A percentile compares a stretch with the other conserved stretches of the same genome.
These are phyloP conservation scores for Caenorhabditis angaria DNA, from an alignment of 2,888 invertebrate genomes.

Conservation along the genomic window DNA sequence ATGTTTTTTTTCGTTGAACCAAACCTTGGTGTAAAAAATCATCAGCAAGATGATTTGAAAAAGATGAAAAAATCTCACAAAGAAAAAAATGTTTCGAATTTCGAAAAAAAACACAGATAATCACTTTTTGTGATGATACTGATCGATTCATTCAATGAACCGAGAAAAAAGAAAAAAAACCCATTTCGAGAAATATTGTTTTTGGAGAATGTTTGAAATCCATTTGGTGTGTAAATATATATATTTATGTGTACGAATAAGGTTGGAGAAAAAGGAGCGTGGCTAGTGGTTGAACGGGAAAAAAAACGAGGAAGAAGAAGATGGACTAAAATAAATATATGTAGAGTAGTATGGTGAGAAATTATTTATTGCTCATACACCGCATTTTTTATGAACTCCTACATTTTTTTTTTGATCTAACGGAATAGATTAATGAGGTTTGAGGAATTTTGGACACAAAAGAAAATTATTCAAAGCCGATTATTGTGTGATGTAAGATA, in stretches of 20 bases:
- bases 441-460: no score
- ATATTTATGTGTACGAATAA: background rate
- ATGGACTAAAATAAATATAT: background rate
- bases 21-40: background rate
- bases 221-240: constrained; percentile 1
- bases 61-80: background rate
- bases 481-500: no score
- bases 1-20: background rate
- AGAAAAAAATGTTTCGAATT: background rate
- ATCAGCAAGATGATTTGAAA: background rate
- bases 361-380: background rate
- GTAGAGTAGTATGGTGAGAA: background rate
- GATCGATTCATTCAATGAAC: background rate
- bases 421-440: no score
- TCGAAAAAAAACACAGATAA: background rate
- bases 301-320: background rate
- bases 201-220: constrained; percentile 4
- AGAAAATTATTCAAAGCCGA: no score
- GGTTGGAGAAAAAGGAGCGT: background rate
- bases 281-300: background rate
- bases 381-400: background rate
- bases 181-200: background rate
- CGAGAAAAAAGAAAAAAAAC: background rate
- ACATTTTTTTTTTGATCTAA: background rate
- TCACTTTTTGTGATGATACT: background rate